These are phyloP conservation scores for Notothenia coriiceps DNA, from an alignment of 2,113 vertebrate species.

Conservation along the genomic window DNA sequence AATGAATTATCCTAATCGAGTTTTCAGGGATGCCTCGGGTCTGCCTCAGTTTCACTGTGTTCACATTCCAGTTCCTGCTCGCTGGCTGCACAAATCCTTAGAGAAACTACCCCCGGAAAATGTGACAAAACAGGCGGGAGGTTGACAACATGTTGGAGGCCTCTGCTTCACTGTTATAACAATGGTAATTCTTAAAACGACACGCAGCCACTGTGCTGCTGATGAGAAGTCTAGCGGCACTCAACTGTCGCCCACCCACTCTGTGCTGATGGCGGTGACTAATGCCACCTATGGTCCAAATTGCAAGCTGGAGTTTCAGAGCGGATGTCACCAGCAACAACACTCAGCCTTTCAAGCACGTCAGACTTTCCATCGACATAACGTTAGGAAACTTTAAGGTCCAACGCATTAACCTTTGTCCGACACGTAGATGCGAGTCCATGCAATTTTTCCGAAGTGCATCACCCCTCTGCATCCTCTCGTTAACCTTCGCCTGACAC, in stretches of 20 bases:
- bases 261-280: slow-evolving; percentile 63
- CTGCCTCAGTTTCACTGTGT: neutral
- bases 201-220: slow-evolving; percentile 35
- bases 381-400: neutral
- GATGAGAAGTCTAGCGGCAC: slow-evolving; percentile 24
- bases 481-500: neutral
- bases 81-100: slow-evolving; percentile 36
- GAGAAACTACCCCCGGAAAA: neutral
- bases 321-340: slow-evolving; percentile 32
- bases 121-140: slow-evolving; percentile 7
- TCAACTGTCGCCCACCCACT: slow-evolving; percentile 55
- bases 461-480: neutral
- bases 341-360: slow-evolving; percentile 1
- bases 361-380: slow-evolving; percentile 8
- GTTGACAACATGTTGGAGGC: neutral
- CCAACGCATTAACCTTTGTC: neutral
- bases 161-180: neutral
- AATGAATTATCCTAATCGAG: slow-evolving; percentile 19
- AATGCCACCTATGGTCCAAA: slow-evolving; percentile 78
- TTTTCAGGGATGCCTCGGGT: neutral
- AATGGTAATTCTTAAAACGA: slow-evolving; percentile 32
- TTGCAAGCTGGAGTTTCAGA: slow-evolving; percentile 56
- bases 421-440: neutral
- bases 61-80: neutral
- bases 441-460: neutral